phyloP scores from a whole-genome alignment of 2,888 invertebrate species.

The Polyommatus iphigenia region DNA sequence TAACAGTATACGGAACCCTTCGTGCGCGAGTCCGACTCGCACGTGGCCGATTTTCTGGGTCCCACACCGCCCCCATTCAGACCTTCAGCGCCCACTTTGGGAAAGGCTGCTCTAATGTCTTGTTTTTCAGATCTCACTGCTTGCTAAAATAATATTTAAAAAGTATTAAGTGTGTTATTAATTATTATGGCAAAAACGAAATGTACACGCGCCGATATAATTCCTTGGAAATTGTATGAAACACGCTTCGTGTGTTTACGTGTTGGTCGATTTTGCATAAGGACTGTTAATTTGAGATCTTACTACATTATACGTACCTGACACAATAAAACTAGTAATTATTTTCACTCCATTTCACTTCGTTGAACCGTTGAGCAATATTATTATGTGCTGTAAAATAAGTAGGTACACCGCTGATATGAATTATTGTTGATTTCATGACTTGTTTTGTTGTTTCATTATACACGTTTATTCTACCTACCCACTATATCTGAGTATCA shows the following conservation, averaged over 20 bases:
- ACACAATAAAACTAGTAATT: background rate
- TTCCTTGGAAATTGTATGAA: conserved; percentile 5
- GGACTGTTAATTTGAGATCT: background rate
- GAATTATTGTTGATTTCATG: background rate
- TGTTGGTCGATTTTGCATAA: background rate
- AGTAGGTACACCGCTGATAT: background rate
- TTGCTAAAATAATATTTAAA: background rate
- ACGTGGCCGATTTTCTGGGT: too few species aligned
- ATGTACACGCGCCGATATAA: background rate
- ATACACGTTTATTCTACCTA: too few species aligned
- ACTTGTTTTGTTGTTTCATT: background rate
- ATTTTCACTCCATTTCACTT: conserved; percentile 3
- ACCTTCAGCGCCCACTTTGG: too few species aligned
- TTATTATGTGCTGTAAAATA: background rate
- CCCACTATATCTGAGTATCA: too few species aligned
- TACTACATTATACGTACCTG: background rate
- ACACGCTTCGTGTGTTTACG: background rate
- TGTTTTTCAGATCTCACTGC: background rate
- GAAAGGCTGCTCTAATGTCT: background rate
- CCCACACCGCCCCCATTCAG: too few species aligned
- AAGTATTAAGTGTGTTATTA: background rate
- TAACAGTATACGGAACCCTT: too few species aligned
- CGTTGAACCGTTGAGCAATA: background rate
- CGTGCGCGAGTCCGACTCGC: too few species aligned
- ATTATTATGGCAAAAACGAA: background rate